A percentile compares a stretch with the other conserved stretches of the same genome.
phyloP scores from a whole-genome alignment of 2,113 vertebrate genomes.

The Conger conger region DNA sequence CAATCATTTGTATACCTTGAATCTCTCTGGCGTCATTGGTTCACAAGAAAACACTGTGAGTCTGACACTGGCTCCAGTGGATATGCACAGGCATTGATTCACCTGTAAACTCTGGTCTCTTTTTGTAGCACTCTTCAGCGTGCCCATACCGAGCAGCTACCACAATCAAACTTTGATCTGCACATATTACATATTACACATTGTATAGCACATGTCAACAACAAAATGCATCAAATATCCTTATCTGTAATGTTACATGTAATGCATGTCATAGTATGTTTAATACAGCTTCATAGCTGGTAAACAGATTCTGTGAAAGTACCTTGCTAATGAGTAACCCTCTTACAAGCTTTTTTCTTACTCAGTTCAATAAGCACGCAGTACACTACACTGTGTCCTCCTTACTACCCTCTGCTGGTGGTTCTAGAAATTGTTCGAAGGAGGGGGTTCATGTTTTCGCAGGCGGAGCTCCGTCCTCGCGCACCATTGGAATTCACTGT shows the following conservation, averaged over 20 bases:
- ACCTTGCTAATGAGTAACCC: not conserved
- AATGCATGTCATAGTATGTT: not conserved
- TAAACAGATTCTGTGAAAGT: not conserved
- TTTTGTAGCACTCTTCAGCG: no score
- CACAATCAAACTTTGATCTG: not conserved
- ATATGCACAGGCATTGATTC: not conserved
- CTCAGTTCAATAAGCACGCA: no score
- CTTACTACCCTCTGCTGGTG: slow-evolving; percentile 58
- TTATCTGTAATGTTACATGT: not conserved
- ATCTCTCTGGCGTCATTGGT: no score
- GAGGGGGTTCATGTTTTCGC: slow-evolving; percentile 42
- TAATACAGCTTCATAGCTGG: not conserved
- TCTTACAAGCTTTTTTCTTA: not conserved
- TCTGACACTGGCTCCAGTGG: not conserved
- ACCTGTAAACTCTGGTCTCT: no score
- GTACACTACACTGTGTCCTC: not conserved
- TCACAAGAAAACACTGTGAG: no score
- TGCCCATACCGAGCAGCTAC: not conserved
- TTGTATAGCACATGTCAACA: not conserved
- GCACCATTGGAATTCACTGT: slow-evolving; percentile 58
- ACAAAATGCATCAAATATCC: not conserved
- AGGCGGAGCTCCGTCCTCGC: slow-evolving; percentile 77
- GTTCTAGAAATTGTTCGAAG: slow-evolving; percentile 10
- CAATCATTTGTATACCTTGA: not conserved
- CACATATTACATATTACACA: not conserved